These are phyloP conservation scores for Eptatretus burgeri DNA, from an alignment of 2,113 vertebrate genomes.

Conservation along the genomic window DNA sequence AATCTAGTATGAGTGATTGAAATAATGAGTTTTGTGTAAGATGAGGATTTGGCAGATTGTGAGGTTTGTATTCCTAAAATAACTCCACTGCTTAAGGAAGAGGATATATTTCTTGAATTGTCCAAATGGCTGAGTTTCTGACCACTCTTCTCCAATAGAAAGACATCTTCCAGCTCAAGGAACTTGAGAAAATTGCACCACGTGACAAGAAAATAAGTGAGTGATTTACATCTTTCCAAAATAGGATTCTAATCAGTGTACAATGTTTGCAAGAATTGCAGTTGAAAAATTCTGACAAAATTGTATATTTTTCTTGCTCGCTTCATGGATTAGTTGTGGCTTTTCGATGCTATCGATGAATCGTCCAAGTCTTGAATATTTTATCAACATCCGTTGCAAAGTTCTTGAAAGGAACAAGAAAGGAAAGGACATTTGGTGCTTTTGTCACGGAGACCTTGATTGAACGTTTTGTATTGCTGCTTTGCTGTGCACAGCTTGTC, in stretches of 20 bases:
- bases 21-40: neutral
- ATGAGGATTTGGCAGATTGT: neutral
- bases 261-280: neutral
- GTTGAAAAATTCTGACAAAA: neutral
- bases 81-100: neutral
- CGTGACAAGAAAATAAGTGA: constrained; percentile 84
- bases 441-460: constrained; percentile 7
- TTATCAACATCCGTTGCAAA: neutral
- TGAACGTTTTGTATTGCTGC: constrained; percentile 10
- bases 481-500: constrained; percentile 26
- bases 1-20: neutral
- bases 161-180: constrained; percentile 90
- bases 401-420: neutral
- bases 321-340: neutral
- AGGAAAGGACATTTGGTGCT: neutral
- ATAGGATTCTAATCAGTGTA: neutral
- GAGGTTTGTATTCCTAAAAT: neutral
- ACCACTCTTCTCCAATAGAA: constrained; percentile 25
- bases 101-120: constrained; percentile 5
- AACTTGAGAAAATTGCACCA: constrained; percentile 87
- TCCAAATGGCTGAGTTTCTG: constrained; percentile 11
- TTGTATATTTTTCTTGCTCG: neutral
- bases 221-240: neutral
- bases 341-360: neutral
- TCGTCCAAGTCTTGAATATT: neutral